Percentiles rank a stretch among this genome's conserved stretches.
Evolutionary conservation across 2,888 invertebrate genomes (phyloP).

Genomic region (Tipula confusa): DNA sequence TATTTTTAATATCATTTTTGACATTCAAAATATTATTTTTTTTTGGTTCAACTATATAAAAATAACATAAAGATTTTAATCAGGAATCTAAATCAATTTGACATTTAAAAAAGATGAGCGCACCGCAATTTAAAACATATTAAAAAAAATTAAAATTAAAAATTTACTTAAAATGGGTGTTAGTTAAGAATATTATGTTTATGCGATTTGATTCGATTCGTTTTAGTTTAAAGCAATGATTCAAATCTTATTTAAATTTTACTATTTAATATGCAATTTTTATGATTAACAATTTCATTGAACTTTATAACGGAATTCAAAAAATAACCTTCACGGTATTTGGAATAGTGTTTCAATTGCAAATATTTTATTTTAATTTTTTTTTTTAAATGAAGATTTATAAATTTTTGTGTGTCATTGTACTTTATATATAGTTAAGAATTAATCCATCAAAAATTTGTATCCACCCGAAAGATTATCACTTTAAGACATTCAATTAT

Average conservation of each 20-base stretch:
- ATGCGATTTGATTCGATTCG: not conserved
- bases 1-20: not conserved
- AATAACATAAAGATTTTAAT: slow-evolving; percentile 3
- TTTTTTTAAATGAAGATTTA: not conserved
- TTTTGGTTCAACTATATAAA: not conserved
- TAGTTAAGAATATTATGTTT: not conserved
- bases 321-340: not conserved
- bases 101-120: slow-evolving; percentile 12
- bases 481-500: not conserved
- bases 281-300: not conserved
- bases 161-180: slow-evolving; percentile 6
- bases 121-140: not conserved
- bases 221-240: not conserved
- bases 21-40: not conserved
- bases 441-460: not conserved
- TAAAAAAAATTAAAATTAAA: not conserved
- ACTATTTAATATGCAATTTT: not conserved
- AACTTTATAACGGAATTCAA: not conserved
- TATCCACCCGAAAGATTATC: not conserved
- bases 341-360: not conserved
- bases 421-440: not conserved
- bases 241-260: not conserved
- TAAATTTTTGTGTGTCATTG: not conserved
- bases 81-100: not conserved
- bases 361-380: not conserved